Base-by-base conservation (phyloP, 2,888 invertebrate genomes). In the Ypsolopha scabrella region DNA sequence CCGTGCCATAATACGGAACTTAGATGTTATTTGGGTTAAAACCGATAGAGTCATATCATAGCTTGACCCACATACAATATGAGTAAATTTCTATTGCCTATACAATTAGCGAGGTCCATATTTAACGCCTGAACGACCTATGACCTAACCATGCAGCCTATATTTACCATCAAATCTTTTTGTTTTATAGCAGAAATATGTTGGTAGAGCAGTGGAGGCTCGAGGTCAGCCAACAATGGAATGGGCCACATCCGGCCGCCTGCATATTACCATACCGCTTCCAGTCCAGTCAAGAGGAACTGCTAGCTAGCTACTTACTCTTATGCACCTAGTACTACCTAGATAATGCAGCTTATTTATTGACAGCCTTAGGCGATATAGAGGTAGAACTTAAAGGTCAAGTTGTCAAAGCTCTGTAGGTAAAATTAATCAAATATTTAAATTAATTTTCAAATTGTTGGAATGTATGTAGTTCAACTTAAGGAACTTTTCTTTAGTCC, bases 161-260 rank as follows among this genome's bases (percentile, higher is more conserved):
- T n/a, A 48, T 48, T 48, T 48, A 38, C 37, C 48, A 48, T 48
- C 37, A 48, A 48, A 38, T 39, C 11, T 41, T 49, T 49, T 51
- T 24, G 45, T 43, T 51, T 45, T 45, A 51, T 43, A 45, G 35
- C 51, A 45, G 41, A 38, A 50, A 43, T 49, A 39, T 37, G 46
- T 33, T 34, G 24, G 49, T 38, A 41, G 49, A 33, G 65, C 65
- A 67, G 67, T 67, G 63, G 65, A 65, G 71, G 64, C 67, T 65
- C 82, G 86, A 85, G 86, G 86, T 80, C 85, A 80, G 72, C 69
- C 75, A 76, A 83, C 86, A 86, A 86, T 85, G 78, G 82, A 86
- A 86, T 85, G 74, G 80, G 75, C 77, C 67, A 72, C 80, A 83
- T 86, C 86, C 85, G 85, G 83, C 67, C 67, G 62, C 60, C 57